phyloP scores from a whole-genome alignment of 1,140 invertebrate species.

The Bombyx mori region DNA sequence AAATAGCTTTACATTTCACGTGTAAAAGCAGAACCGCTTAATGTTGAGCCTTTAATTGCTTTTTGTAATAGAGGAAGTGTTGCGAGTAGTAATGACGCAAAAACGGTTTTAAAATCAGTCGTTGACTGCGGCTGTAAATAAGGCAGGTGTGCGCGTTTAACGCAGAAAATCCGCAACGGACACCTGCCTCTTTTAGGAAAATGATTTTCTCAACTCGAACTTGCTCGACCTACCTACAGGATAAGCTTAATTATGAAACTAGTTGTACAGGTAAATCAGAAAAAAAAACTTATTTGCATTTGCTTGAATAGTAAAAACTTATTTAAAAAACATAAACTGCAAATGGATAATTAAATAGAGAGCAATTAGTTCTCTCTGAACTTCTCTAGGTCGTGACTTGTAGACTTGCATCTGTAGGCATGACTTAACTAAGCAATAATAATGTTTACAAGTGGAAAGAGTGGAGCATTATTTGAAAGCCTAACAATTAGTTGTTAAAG shows the following conservation, averaged over 20 bases:
- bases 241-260: neutral
- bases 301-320: neutral
- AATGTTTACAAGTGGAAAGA: too few relatives aligned
- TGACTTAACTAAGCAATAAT: too few relatives aligned
- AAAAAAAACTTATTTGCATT: neutral
- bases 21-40: too few relatives aligned
- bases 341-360: too few relatives aligned
- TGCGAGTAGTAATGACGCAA: constrained; percentile 21
- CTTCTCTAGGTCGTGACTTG: too few relatives aligned
- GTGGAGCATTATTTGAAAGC: too few relatives aligned
- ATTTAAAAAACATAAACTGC: neutral
- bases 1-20: too few relatives aligned
- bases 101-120: constrained; percentile 19
- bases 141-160: constrained; percentile 30
- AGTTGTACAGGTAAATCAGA: neutral
- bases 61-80: constrained; percentile 18
- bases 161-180: constrained; percentile 31
- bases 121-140: constrained; percentile 7
- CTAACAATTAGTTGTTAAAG: too few relatives aligned
- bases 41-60: too few relatives aligned
- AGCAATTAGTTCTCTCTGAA: too few relatives aligned
- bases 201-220: constrained; percentile 34
- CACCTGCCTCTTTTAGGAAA: constrained; percentile 32
- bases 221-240: neutral
- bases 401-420: too few relatives aligned